Percentiles rank a stretch among this genome's conserved stretches.
Conservation (phyloP, 1,140 invertebrate genomes). For the Asobara japonica region DNA sequence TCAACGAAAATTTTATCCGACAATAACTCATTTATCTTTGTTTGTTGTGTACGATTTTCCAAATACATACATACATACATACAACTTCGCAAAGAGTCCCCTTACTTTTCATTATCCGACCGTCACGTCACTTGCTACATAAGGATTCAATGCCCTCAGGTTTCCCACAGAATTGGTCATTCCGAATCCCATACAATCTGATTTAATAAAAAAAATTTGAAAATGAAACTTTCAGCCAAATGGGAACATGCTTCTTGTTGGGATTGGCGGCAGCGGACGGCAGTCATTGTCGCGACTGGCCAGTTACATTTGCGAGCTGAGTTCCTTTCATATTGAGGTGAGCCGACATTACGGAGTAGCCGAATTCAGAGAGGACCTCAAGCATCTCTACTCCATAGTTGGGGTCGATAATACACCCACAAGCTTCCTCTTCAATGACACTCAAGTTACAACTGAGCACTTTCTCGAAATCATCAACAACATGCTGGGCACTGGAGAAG, state of each 20-base stretch:
- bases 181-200: no score
- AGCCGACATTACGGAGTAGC: conserved; percentile 78
- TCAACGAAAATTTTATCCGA: no score
- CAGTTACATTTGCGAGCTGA: conserved; percentile 81
- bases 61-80: no score
- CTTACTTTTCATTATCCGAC: no score
- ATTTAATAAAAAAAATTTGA: background rate
- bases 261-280: conserved; percentile 87
- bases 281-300: conserved; percentile 81
- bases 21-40: no score
- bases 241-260: conserved; percentile 85
- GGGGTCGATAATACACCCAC: conserved; percentile 80
- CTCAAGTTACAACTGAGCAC: conserved; percentile 81
- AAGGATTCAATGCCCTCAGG: no score
- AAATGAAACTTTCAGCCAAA: conserved; percentile 64
- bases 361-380: conserved; percentile 87
- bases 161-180: no score
- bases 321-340: conserved; percentile 81
- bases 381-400: conserved; percentile 76
- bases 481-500: conserved; percentile 84
- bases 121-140: no score
- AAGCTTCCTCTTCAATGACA: conserved; percentile 85
- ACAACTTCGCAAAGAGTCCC: no score
- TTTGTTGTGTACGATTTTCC: no score
- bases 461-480: conserved; percentile 91